phyloP scores from a whole-genome alignment of 2,888 invertebrate species.

The Apamea monoglypha region DNA sequence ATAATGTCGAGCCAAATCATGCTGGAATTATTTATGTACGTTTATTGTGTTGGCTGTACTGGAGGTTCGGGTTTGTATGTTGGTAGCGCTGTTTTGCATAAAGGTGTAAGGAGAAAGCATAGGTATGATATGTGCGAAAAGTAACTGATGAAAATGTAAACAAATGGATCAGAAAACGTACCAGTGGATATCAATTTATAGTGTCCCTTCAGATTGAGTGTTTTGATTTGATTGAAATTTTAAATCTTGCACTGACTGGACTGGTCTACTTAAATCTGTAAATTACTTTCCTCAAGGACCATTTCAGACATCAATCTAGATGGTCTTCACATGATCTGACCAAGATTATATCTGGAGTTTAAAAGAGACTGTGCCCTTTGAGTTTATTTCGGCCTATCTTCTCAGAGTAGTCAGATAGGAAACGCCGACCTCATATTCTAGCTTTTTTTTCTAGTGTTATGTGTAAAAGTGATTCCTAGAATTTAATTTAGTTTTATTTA shows the following conservation, averaged over 20 bases:
- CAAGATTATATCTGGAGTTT: too few relatives aligned
- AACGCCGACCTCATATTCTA: too few relatives aligned
- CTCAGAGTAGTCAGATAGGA: too few relatives aligned
- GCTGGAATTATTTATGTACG: constrained; percentile 52
- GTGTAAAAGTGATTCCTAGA: too few relatives aligned
- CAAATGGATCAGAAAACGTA: neutral
- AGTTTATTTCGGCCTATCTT: too few relatives aligned
- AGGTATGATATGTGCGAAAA: neutral
- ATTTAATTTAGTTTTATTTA: too few relatives aligned
- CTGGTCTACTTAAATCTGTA: too few relatives aligned
- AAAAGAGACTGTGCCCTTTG: too few relatives aligned
- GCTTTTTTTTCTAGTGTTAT: too few relatives aligned
- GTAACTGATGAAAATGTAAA: neutral
- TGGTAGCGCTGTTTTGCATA: constrained; percentile 27
- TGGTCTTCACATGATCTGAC: too few relatives aligned
- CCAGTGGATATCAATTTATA: neutral
- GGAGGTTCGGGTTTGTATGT: constrained; percentile 12
- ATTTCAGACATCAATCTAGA: too few relatives aligned
- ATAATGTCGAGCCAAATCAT: constrained; percentile 45
- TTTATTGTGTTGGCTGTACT: constrained; percentile 31
- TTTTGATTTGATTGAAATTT: neutral
- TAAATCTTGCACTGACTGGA: neutral
- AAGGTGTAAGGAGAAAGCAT: neutral
- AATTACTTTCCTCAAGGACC: too few relatives aligned
- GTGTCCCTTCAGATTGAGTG: neutral